Percentiles rank a stretch among this genome's conserved stretches.
Evolutionary conservation across 2,113 vertebrate genomes (phyloP).

Genomic region (Notothenia coriiceps): DNA sequence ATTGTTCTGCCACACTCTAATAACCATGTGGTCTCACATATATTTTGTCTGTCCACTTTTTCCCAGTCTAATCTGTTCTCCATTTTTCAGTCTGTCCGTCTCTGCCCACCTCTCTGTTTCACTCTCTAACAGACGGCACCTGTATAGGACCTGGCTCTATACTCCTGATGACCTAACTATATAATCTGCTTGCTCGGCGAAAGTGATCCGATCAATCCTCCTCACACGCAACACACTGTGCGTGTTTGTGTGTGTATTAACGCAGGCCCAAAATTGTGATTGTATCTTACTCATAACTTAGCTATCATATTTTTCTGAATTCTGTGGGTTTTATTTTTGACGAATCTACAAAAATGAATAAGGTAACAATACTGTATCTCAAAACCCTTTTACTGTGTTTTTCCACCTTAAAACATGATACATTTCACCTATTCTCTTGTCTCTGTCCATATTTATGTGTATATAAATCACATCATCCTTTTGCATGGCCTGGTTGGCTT

Average conservation of each 20-base stretch:
- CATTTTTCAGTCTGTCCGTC: not conserved
- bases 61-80: too few relatives aligned
- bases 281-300: conserved; percentile 8
- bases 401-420: not conserved
- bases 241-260: conserved; percentile 17
- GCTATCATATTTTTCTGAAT: not conserved
- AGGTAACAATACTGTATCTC: not conserved
- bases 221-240: not conserved
- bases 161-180: conserved; percentile 62
- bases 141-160: conserved; percentile 21
- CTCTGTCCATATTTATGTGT: conserved; percentile 15
- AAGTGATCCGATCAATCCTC: conserved; percentile 69
- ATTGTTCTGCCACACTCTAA: conserved; percentile 26
- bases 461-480: conserved; percentile 52
- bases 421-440: not conserved
- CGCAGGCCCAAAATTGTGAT: conserved; percentile 20
- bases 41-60: not conserved
- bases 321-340: not conserved
- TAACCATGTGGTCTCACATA: conserved; percentile 5
- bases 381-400: too few relatives aligned
- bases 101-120: not conserved
- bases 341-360: not conserved
- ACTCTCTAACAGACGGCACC: conserved; percentile 16
- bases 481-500: conserved; percentile 70
- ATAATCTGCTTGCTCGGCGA: conserved; percentile 65